These are phyloP conservation scores for Nomada ruficornis DNA, from an alignment of 2,888 invertebrate genomes.

Conservation along the genomic window DNA sequence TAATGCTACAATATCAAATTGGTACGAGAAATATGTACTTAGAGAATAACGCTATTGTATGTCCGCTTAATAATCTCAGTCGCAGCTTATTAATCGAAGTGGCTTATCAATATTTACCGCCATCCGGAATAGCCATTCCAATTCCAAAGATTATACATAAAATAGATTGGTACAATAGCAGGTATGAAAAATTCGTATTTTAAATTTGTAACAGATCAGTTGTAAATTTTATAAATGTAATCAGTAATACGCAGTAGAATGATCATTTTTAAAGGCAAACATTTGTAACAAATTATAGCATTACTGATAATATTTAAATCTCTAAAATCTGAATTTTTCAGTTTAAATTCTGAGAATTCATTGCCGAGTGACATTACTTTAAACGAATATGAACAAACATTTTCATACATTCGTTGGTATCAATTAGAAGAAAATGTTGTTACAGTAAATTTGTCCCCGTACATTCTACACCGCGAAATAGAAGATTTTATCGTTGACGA, in stretches of 20 bases:
- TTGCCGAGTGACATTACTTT: conserved; percentile 69
- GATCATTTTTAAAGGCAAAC: background rate
- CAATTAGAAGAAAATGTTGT: conserved; percentile 71
- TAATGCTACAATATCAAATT: conserved; percentile 64
- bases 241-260: background rate
- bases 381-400: conserved; percentile 76
- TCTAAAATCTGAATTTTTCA: conserved; percentile 50
- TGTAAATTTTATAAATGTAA: background rate
- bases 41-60: conserved; percentile 40
- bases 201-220: background rate
- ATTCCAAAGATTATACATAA: conserved; percentile 71
- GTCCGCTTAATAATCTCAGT: conserved; percentile 74
- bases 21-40: conserved; percentile 39
- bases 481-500: conserved; percentile 57
- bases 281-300: background rate
- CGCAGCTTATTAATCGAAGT: conserved; percentile 78
- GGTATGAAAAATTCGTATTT: conserved; percentile 44
- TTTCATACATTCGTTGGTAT: conserved; percentile 78
- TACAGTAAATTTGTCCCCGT: conserved; percentile 65
- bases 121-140: conserved; percentile 77
- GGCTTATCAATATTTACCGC: conserved; percentile 79
- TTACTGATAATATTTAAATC: background rate
- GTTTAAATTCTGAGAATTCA: conserved; percentile 65
- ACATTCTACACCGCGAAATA: conserved; percentile 66
- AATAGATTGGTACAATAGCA: conserved; percentile 65